Evolutionary conservation across 2,888 invertebrate genomes (phyloP).

Genomic region (Trilocha varians): DNA sequence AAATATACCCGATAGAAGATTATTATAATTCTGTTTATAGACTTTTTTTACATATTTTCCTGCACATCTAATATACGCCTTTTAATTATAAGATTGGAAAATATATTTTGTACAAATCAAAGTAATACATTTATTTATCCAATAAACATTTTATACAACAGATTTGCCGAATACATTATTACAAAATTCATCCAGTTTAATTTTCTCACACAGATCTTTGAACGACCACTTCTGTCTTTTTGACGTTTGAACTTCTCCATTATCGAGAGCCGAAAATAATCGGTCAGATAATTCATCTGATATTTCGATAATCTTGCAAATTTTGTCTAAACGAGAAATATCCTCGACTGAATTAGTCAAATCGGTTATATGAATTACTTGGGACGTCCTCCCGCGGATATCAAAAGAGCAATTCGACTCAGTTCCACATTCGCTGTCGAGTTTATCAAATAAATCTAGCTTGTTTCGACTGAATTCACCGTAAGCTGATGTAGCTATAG

Average conservation of each 20-base stretch:
- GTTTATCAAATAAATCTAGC: constrained; percentile 54
- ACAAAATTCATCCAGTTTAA: constrained; percentile 60
- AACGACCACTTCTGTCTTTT: constrained; percentile 50
- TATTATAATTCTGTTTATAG: too few relatives aligned
- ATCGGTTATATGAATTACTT: constrained; percentile 49
- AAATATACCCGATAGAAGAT: too few relatives aligned
- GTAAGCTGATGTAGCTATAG: constrained; percentile 22
- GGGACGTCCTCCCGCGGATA: constrained; percentile 45
- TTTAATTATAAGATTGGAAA: too few relatives aligned
- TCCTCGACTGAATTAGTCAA: constrained; percentile 54
- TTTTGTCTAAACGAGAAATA: constrained; percentile 50
- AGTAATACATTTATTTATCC: constrained; percentile 11
- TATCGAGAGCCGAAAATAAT: constrained; percentile 42
- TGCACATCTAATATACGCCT: too few relatives aligned
- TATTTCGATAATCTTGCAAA: constrained; percentile 63
- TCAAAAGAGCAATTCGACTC: constrained; percentile 53
- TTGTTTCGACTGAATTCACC: constrained; percentile 17
- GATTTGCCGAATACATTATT: constrained; percentile 44
- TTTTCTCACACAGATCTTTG: constrained; percentile 53
- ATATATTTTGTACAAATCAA: not conserved
- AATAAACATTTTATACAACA: constrained; percentile 5
- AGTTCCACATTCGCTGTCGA: constrained; percentile 50
- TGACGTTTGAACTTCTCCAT: constrained; percentile 9
- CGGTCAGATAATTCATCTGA: constrained; percentile 59
- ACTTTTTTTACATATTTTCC: too few relatives aligned